Conservation (phyloP, 1,140 invertebrate genomes). For the Drosophila pruinosa region DNA sequence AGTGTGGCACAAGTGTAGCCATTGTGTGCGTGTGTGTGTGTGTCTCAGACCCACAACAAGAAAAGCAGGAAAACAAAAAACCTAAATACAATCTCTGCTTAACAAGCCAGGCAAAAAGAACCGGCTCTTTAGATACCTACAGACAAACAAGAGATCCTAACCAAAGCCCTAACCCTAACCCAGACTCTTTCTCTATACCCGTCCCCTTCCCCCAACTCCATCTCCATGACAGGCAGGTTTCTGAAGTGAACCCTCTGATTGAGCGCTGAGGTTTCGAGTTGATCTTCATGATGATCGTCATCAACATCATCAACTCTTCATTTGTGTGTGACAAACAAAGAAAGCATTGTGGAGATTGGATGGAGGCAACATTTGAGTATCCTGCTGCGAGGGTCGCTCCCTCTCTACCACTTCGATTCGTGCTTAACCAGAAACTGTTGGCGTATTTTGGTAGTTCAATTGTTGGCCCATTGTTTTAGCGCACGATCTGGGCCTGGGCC, state of each 20-base stretch:
- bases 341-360: slow-evolving; percentile 6
- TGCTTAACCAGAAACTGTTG: slow-evolving; percentile 62
- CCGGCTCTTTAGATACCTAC: neutral
- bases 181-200: too few species aligned
- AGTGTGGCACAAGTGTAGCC: slow-evolving; percentile 64
- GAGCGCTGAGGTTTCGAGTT: slow-evolving; percentile 52
- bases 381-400: slow-evolving; percentile 30
- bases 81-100: slow-evolving; percentile 42
- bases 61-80: slow-evolving; percentile 32
- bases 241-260: slow-evolving; percentile 56
- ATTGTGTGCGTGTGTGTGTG: slow-evolving; percentile 66
- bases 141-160: neutral
- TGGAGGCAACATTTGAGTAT: neutral
- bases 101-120: slow-evolving; percentile 45
- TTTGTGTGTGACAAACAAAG: slow-evolving; percentile 77
- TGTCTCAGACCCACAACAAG: slow-evolving; percentile 68
- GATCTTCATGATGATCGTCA: slow-evolving; percentile 53
- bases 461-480: slow-evolving; percentile 66
- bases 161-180: slow-evolving; percentile 15
- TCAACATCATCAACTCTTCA: slow-evolving; percentile 65
- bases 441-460: slow-evolving; percentile 80
- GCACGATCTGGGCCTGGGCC: slow-evolving; percentile 39
- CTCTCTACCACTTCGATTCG: slow-evolving; percentile 15
- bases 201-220: slow-evolving; percentile 4
- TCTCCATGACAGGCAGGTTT: slow-evolving; percentile 40